Conservation (phyloP, 2,113 vertebrate genomes). For the Acanthochromis polyacanthus region DNA sequence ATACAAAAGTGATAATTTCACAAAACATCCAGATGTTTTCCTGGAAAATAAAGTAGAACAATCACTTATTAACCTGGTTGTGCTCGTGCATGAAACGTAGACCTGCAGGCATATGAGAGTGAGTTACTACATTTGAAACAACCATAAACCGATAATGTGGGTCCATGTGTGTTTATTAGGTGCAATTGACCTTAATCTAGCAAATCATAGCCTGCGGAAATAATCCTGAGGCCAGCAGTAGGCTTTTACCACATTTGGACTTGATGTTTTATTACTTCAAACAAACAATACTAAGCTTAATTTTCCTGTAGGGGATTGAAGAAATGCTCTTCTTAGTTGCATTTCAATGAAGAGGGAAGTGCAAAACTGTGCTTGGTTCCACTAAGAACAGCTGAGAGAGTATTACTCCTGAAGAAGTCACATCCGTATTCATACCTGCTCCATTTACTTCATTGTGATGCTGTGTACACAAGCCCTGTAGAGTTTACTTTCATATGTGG, state of each 20-base stretch:
- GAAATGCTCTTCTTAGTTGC: conserved; percentile 55
- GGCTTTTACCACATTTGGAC: conserved; percentile 68
- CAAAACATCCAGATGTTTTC: conserved; percentile 23
- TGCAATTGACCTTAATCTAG: conserved; percentile 62
- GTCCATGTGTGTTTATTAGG: conserved; percentile 31
- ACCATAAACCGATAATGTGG: conserved; percentile 29
- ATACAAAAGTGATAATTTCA: conserved; percentile 28
- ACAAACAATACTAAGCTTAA: conserved; percentile 69
- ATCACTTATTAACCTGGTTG: neutral
- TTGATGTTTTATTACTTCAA: conserved; percentile 70
- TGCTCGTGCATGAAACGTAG: conserved; percentile 12
- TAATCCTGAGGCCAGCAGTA: conserved; percentile 55
- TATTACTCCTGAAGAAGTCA: conserved; percentile 34
- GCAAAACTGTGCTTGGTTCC: conserved; percentile 52
- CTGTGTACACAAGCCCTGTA: conserved; percentile 19
- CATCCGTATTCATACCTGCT: conserved; percentile 76
- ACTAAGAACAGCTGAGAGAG: conserved; percentile 32
- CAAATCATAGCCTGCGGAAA: conserved; percentile 56
- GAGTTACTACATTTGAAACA: conserved; percentile 22
- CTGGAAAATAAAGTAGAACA: conserved; percentile 13
- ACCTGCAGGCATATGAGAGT: neutral
- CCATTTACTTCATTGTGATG: conserved; percentile 59
- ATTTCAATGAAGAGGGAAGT: conserved; percentile 68
- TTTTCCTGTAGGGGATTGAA: conserved; percentile 74
- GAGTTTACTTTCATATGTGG: conserved; percentile 47